Base-by-base conservation (phyloP, 2,888 invertebrate species). In the Phengaris arion region DNA sequence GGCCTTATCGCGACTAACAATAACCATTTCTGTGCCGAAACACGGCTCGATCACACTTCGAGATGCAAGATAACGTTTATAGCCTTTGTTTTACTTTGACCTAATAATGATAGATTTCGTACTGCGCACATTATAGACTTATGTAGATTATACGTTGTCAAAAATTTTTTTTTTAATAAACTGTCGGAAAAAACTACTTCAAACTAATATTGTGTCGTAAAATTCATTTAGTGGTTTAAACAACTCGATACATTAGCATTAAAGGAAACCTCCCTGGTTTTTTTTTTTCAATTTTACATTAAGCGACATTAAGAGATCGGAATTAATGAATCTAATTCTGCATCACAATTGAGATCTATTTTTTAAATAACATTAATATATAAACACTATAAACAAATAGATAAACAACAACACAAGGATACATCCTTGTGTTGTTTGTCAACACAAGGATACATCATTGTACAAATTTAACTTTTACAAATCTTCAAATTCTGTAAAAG, bases 21-120 rank as follows among this genome's bases (percentile, higher is more conserved):
- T 84, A 84, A 85, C 82, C 81, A 80, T 81, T 84, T 83, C 80
- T 79, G 81, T 81, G 82, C 82, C 82, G 83, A 84, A 85, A 83
- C 83, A 79, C 76, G 79, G 74, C 74, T 78, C 76, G 79, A 83
- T 82, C 82, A 80, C 83, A 81, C 81, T 79, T 68, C 9, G 57
- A 78, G 82, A 83, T 83, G 77, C 74, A 46, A 80, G 80, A 83
- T 82, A 80, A 79, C 69, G 79, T 81, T 83, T 81, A 81, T 81
- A 74, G 81, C 77, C 78, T 82, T 81, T 81, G 83, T 81, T 82
- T 68, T 46, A 55, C 78, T 78, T 78, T 77, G 78, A 78, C 79
- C 79, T 76, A 79, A 76, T 78, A 79, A 78, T 78, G 77, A 79
- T 54, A 35, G 22, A 54, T 72, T 52, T 12, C 52, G 51, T 51